A percentile compares a stretch with the other conserved stretches of the same genome.
phyloP scores from a whole-genome alignment of 2,113 vertebrate genomes.

The Numida meleagris region DNA sequence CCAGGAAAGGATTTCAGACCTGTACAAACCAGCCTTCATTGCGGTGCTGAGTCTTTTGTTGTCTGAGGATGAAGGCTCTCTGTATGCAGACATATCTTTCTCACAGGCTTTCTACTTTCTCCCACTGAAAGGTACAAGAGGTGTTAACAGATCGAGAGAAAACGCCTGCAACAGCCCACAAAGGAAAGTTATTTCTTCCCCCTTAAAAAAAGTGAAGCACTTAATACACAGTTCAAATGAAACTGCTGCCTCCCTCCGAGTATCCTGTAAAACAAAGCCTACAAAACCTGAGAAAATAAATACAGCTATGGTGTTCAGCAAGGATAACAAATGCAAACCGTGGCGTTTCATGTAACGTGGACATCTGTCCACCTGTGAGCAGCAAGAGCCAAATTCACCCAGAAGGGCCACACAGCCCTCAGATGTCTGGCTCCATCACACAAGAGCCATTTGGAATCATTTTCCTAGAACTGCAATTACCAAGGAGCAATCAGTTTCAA shows the following conservation, averaged over 20 bases:
- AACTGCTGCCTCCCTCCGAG: background rate
- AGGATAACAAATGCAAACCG: background rate
- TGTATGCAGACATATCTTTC: background rate
- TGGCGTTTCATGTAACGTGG: background rate
- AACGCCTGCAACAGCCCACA: background rate
- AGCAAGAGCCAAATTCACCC: background rate
- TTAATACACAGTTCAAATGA: background rate
- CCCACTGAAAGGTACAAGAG: background rate
- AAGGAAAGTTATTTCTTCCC: rapidly evolving
- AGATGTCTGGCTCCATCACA: background rate
- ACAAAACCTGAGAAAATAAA: background rate
- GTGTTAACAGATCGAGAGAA: background rate
- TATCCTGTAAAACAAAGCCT: background rate
- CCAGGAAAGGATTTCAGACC: slow-evolving; percentile 9
- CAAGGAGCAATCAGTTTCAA: background rate
- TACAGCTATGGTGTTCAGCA: background rate
- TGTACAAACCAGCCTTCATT: slow-evolving; percentile 16
- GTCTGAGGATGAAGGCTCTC: slow-evolving; percentile 19
- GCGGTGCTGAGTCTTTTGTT: background rate
- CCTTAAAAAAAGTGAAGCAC: background rate
- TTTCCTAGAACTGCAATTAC: background rate
- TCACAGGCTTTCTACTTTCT: background rate
- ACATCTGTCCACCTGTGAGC: background rate
- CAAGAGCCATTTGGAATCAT: background rate
- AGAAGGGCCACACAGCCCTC: background rate